These are phyloP conservation scores for Torymus auratus DNA, from an alignment of 2,888 invertebrate species.

Conservation along the genomic window DNA sequence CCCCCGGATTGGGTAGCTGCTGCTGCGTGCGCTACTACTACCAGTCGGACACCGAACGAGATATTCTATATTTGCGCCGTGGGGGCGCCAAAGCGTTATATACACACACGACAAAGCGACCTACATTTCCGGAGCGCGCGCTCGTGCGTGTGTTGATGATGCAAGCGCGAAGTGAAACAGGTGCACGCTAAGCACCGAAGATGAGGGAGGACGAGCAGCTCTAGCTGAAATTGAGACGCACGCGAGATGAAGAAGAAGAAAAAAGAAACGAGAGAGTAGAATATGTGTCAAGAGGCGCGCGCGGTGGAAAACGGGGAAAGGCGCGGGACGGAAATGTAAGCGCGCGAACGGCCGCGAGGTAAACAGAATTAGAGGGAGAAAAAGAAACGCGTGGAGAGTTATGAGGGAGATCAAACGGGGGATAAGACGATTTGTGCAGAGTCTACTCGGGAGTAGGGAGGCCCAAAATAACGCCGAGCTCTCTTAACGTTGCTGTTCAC, in stretches of 20 bases:
- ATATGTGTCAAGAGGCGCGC: neutral
- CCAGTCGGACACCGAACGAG: no score
- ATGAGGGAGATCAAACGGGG: slow-evolving; percentile 1
- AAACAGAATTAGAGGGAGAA: slow-evolving; percentile 31
- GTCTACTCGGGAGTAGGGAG: neutral
- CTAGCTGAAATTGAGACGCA: neutral
- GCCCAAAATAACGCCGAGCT: slow-evolving; percentile 22
- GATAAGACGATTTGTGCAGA: slow-evolving; percentile 26
- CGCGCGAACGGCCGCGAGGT: slow-evolving; percentile 6
- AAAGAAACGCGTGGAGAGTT: neutral
- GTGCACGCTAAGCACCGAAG: slow-evolving; percentile 49
- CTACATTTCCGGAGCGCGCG: slow-evolving; percentile 62
- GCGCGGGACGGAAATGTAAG: slow-evolving; percentile 14
- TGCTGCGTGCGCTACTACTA: no score
- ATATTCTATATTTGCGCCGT: slow-evolving; percentile 61
- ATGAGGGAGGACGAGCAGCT: slow-evolving; percentile 18
- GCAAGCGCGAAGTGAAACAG: slow-evolving; percentile 50
- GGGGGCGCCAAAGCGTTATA: slow-evolving; percentile 45
- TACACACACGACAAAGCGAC: slow-evolving; percentile 61
- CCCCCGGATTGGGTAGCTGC: no score
- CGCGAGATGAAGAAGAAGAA: neutral
- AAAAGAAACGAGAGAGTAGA: neutral
- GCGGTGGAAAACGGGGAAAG: neutral
- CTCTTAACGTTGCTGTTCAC: no score
- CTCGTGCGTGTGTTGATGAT: slow-evolving; percentile 17